phyloP scores from a whole-genome alignment of 1,140 invertebrate genomes.

The Drosophila miranda region DNA sequence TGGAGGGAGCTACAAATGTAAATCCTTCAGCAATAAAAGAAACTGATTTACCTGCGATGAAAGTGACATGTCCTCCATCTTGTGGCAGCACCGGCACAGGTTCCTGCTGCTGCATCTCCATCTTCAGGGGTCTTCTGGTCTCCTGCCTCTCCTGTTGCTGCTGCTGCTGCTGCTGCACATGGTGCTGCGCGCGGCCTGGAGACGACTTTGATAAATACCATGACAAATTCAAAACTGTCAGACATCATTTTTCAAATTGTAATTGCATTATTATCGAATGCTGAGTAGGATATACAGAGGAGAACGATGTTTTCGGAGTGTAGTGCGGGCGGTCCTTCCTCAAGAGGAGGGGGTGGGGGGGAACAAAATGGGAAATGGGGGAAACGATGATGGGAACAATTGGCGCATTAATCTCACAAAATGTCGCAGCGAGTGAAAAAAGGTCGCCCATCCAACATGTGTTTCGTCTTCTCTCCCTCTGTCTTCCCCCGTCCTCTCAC shows the following conservation, averaged over 20 bases:
- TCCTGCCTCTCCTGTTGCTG: neutral
- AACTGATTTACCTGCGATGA: slow-evolving; percentile 76
- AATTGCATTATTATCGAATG: slow-evolving; percentile 80
- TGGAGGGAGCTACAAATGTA: slow-evolving; percentile 28
- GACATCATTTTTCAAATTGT: slow-evolving; percentile 80
- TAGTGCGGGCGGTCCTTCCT: no score
- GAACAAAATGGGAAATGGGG: slow-evolving; percentile 49
- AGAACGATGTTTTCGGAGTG: neutral
- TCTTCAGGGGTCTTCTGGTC: slow-evolving; percentile 26
- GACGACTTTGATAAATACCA: slow-evolving; percentile 79
- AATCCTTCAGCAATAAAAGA: slow-evolving; percentile 67
- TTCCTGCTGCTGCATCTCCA: slow-evolving; percentile 15
- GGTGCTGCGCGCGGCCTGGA: slow-evolving; percentile 21
- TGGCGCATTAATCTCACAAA: slow-evolving; percentile 78
- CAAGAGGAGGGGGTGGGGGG: slow-evolving; percentile 22
- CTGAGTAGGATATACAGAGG: slow-evolving; percentile 1
- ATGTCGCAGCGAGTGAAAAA: slow-evolving; percentile 30
- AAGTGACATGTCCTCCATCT: slow-evolving; percentile 67
- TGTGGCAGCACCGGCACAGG: neutral
- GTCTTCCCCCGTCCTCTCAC: no score
- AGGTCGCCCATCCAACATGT: slow-evolving; percentile 58
- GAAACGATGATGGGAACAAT: slow-evolving; percentile 77
- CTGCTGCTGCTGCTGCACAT: neutral
- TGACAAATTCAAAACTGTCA: slow-evolving; percentile 82
- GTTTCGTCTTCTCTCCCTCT: slow-evolving; percentile 25